phyloP scores from a whole-genome alignment of 2,113 vertebrate species.

The Rissa tridactyla region DNA sequence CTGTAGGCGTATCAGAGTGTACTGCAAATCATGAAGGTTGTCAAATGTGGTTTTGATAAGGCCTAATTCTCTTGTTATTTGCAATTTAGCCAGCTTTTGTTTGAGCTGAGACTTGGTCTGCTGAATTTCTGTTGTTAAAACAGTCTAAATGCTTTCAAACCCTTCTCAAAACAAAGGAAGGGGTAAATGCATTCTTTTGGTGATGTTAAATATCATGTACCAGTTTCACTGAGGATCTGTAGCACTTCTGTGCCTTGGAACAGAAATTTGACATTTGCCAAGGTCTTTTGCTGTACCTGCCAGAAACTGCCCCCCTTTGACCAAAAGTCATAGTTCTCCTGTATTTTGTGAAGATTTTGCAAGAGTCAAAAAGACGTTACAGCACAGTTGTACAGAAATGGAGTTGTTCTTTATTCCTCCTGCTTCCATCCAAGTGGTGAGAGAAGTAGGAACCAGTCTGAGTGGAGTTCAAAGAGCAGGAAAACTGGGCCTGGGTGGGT shows the following conservation, averaged over 20 bases:
- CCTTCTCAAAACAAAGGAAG: not conserved
- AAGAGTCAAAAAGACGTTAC: not conserved
- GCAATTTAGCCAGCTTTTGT: not conserved
- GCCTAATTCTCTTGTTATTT: not conserved
- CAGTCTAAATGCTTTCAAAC: not conserved
- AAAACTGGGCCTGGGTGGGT: not conserved
- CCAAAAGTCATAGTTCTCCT: not conserved
- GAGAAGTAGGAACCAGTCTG: not conserved
- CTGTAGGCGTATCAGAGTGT: too few species aligned
- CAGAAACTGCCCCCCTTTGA: not conserved
- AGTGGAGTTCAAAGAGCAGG: not conserved
- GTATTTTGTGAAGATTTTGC: not conserved
- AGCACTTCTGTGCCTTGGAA: not conserved
- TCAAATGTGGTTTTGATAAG: not conserved
- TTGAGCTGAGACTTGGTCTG: not conserved
- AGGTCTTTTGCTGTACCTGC: not conserved
- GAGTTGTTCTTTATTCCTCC: not conserved
- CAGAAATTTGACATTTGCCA: not conserved
- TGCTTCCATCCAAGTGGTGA: not conserved
- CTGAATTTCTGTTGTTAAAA: not conserved
- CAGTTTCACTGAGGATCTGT: not conserved
- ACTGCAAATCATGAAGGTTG: not conserved
- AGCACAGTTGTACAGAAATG: not conserved
- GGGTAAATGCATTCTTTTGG: not conserved
- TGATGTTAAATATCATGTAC: not conserved